Conservation (phyloP, 1,140 invertebrate genomes). For the Pollicipes pollicipes region DNA sequence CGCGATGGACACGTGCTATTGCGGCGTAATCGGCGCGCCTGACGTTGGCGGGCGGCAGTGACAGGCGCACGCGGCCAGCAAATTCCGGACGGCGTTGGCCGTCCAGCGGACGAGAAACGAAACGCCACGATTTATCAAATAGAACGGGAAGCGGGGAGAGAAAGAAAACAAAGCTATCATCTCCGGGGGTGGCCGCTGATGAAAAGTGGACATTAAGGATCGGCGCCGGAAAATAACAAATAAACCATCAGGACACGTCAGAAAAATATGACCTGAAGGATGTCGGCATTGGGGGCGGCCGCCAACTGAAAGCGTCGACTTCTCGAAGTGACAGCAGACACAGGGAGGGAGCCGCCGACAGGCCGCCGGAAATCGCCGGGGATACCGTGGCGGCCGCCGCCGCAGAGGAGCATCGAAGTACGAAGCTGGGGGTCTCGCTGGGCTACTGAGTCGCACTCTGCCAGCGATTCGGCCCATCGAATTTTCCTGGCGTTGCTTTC, state of each 20-base stretch:
- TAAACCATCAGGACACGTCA: background rate
- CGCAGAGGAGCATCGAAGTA: no score
- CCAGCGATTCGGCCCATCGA: no score
- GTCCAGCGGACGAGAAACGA: background rate
- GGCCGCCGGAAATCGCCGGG: no score
- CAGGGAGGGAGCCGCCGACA: no score
- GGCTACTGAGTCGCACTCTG: no score
- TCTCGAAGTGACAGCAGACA: no score
- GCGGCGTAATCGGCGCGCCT: no score
- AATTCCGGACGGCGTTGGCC: background rate
- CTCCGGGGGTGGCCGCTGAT: background rate
- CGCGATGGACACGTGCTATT: background rate
- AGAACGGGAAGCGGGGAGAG: background rate
- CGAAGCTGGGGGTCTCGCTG: no score
- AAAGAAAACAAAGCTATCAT: background rate
- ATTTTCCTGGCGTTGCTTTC: no score
- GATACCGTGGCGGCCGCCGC: no score
- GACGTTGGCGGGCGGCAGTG: background rate
- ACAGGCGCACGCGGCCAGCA: background rate
- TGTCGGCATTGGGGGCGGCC: no score
- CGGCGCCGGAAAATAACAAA: background rate
- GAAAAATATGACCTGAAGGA: background rate
- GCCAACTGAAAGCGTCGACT: no score
- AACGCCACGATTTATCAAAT: background rate
- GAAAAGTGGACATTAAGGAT: conserved; percentile 2